Base-by-base conservation (phyloP, 1,140 invertebrate species). In the Nephila pilipes region DNA sequence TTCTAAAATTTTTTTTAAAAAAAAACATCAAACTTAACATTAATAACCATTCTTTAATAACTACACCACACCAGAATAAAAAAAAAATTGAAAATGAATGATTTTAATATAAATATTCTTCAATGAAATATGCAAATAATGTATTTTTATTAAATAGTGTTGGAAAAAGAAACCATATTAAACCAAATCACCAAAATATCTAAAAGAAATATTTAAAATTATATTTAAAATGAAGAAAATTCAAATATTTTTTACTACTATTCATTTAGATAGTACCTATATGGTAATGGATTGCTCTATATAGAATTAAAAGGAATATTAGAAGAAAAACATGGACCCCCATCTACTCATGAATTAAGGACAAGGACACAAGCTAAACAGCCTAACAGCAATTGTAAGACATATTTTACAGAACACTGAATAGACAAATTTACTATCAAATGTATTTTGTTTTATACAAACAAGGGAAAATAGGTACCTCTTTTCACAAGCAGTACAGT, bases 81-180 rank as follows among this genome's bases (percentile, higher is more conserved):
- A 4, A 38, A 38, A 46, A 46, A 46, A 46, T 10, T 46, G 12
- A 46, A 46, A 46, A 46, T 46, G 46, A 46, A 46, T 46, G 46
- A 46, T 46, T 46, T 46, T 46, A 46, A 46, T 10, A 46, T 46
- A 46, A 46, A 90, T 55, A 90, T 22, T 38, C 2, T 46, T 57
- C 29, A n/a, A 69, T 14, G 12, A 63, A 91, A 83, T 46, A 83
- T 29, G 81, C 46, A 91, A 65, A 83, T 79, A 63, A 32, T 83
- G n/a, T 90, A 83, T 54, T 83, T 83, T 14, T 69, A 60, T 89
- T 89, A 63, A 75, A 75, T 75, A 20, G 87, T 22, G 6, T 46
- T 46, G 46, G 12, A 46, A 46, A 46, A 46, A 6, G 6, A 4
- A 46, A 46, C 6, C 46, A 18, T 89, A 69, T 22, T 32, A 32